These are phyloP conservation scores for Chlorodrepanis virens DNA, from an alignment of 2,113 vertebrate genomes.

Conservation along the genomic window DNA sequence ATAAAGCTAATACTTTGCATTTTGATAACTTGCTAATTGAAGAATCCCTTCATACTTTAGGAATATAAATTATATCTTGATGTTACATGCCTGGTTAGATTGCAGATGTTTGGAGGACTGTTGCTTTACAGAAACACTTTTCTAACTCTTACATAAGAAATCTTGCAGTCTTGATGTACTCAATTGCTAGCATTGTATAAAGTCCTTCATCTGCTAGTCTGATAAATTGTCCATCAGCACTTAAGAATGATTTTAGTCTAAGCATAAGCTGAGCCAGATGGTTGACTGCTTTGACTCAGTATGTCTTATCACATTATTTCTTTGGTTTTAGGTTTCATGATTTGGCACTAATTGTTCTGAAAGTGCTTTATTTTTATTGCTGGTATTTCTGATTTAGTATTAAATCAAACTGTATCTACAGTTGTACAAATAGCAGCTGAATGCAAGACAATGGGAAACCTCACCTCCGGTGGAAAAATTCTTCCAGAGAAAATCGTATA, in stretches of 20 bases:
- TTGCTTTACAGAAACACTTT: not conserved
- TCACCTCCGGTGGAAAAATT: not conserved
- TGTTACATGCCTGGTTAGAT: not conserved
- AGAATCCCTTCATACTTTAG: conserved; percentile 9
- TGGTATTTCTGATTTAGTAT: not conserved
- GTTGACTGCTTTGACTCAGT: not conserved
- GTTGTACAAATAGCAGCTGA: not conserved
- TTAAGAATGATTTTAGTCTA: not conserved
- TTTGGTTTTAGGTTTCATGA: not conserved
- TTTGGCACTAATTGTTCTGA: not conserved
- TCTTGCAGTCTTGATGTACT: not conserved
- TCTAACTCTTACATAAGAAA: not conserved
- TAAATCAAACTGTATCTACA: not conserved
- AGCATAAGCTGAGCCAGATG: not conserved
- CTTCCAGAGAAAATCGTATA: not conserved
- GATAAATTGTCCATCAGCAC: not conserved
- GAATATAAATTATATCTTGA: conserved; percentile 19
- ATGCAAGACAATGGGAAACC: not conserved
- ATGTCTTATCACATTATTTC: not conserved
- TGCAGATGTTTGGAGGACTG: conserved; percentile 5
- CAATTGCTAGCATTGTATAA: not conserved
- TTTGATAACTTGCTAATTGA: conserved; percentile 44
- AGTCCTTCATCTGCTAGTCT: not conserved
- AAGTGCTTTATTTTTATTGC: not conserved
- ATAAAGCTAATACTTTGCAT: conserved; percentile 39